phyloP scores from a whole-genome alignment of 2,888 invertebrate species.

The Drosophila ustulata region DNA sequence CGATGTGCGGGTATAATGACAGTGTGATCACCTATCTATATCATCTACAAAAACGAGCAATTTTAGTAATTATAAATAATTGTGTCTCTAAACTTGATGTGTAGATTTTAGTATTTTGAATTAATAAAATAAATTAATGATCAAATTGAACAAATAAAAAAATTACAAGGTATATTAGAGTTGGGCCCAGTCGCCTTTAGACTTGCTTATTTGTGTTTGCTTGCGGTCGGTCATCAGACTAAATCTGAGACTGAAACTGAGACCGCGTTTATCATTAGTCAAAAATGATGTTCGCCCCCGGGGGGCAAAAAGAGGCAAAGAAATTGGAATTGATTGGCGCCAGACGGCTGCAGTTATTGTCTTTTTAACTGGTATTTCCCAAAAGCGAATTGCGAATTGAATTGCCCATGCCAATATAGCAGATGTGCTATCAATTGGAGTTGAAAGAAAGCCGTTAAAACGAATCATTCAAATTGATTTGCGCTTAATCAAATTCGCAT shows the following conservation, averaged over 20 bases:
- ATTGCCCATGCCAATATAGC: slow-evolving; percentile 15
- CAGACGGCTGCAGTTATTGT: slow-evolving; percentile 55
- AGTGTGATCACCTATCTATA: not conserved
- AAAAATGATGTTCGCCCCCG: slow-evolving; percentile 43
- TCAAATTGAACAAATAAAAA: not conserved
- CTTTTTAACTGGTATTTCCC: slow-evolving; percentile 50
- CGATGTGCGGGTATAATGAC: not conserved
- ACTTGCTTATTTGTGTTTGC: slow-evolving; percentile 10
- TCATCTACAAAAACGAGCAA: not conserved
- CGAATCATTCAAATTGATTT: slow-evolving; percentile 57
- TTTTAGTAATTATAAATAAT: not conserved
- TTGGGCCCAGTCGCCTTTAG: not conserved
- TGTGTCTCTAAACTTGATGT: not conserved
- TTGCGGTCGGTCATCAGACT: slow-evolving; percentile 30
- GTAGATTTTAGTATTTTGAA: not conserved
- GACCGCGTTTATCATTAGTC: slow-evolving; percentile 67
- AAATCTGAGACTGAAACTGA: slow-evolving; percentile 10
- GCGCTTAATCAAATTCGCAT: slow-evolving; percentile 27
- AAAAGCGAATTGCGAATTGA: slow-evolving; percentile 47
- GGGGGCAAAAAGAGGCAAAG: slow-evolving; percentile 40
- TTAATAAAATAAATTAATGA: not conserved
- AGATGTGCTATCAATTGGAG: slow-evolving; percentile 25
- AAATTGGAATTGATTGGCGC: slow-evolving; percentile 67
- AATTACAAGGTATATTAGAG: not conserved
- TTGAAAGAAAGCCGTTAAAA: slow-evolving; percentile 69